Evolutionary conservation across 2,797 vertebrate species (phyloP), one percentile per base, ranked within the genome.

Genomic region (Capromys pilorides): DNA sequence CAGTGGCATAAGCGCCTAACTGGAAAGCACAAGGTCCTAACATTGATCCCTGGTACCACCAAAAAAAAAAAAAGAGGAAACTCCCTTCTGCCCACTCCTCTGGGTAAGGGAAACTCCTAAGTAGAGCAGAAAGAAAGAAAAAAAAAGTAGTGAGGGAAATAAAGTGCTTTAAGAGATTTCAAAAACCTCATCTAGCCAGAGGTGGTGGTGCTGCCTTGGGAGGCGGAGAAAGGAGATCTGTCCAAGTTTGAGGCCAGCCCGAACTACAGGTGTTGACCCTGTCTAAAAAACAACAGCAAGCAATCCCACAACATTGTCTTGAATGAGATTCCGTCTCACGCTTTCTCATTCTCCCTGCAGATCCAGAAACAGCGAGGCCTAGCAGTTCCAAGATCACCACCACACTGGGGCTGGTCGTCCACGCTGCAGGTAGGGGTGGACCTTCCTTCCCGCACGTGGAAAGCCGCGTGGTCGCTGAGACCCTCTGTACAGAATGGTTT

Each of bases 381-480:
- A 97, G 98, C 96, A 99, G 98, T 96, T 99, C 99, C 41, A 99
- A 99, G 98, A 99, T 99, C 96, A 99, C 99, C 92, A 99, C 99
- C 84, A 99, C 99, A 0, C 97, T 99, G 96, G 99, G 99, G 24
- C 98, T 99, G 21, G 99, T 99, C 41, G 99, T 99, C 90, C 99
- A 99, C 59, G 99, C 99, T 97, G 99, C 99, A 98, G 99, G 99
- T 99, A 96, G 80, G 66, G 6, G 31, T 71, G 39, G 6, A 36
- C 51, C 69, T 45, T 81, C n/a, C 83, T 87, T 61, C 39, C 59
- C 59, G 11, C 57, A 12, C 31, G 26, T 9, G 26, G 64, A 86
- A 62, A 41, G 21, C 45, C 26, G 36, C 21, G 57, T 41, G 51
- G 85, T 61, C 75, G 54, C 39, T 45, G 45, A 71, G 19, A 51